A percentile compares a stretch with the other conserved stretches of the same genome.
Evolutionary conservation across 2,888 invertebrate species (phyloP).

Genomic region (Amphipyra berbera): DNA sequence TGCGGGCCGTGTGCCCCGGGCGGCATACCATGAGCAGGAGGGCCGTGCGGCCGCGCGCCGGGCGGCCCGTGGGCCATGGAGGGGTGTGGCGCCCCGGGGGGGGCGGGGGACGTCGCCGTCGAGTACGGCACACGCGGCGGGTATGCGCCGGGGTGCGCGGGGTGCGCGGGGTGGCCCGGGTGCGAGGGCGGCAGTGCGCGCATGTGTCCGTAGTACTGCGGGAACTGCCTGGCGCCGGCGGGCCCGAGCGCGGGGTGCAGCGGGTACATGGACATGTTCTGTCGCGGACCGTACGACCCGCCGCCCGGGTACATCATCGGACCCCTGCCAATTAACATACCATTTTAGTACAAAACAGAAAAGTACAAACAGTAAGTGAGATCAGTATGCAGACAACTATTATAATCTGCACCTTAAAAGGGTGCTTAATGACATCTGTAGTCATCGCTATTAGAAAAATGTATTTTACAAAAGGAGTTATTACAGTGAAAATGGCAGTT

Average conservation of each 20-base stretch:
- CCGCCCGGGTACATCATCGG: conserved; percentile 82
- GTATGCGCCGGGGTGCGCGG: conserved; percentile 46
- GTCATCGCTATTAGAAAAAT: too few species aligned
- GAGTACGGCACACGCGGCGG: conserved; percentile 39
- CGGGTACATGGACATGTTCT: conserved; percentile 70
- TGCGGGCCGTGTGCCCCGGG: neutral
- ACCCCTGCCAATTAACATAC: conserved; percentile 64
- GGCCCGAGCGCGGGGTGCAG: conserved; percentile 46
- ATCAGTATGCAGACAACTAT: too few species aligned
- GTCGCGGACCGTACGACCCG: conserved; percentile 72
- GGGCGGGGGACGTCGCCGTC: conserved; percentile 26
- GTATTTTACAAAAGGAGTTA: too few species aligned
- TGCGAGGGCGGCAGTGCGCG: conserved; percentile 43
- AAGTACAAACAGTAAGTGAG: too few species aligned
- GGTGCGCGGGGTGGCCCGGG: conserved; percentile 46
- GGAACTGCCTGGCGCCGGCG: conserved; percentile 51
- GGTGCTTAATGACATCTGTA: too few species aligned
- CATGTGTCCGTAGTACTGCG: conserved; percentile 76
- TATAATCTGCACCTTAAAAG: too few species aligned
- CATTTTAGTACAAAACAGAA: neutral
- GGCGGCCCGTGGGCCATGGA: conserved; percentile 16
- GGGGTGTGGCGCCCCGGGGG: conserved; percentile 26
- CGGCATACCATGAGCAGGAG: conserved; percentile 58
- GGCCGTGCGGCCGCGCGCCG: conserved; percentile 15
- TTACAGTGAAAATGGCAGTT: too few species aligned